These are phyloP conservation scores for Cataglyphis albicans DNA, from an alignment of 2,888 invertebrate species.

Conservation along the genomic window DNA sequence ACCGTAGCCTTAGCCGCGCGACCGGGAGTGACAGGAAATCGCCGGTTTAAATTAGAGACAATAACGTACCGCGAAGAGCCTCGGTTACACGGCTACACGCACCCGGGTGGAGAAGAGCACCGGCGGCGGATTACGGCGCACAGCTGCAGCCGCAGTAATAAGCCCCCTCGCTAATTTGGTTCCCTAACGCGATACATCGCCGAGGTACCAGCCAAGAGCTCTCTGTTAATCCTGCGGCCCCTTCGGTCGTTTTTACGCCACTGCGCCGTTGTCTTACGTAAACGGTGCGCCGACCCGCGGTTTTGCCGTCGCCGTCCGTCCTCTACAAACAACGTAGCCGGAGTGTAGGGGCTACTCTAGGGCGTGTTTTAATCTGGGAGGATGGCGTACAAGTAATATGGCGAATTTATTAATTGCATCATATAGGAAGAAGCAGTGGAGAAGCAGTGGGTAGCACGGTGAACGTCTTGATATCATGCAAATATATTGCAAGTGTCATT, in stretches of 20 bases:
- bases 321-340: constrained; percentile 19
- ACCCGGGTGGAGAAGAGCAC: constrained; percentile 62
- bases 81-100: constrained; percentile 61
- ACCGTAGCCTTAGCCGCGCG: constrained; percentile 62
- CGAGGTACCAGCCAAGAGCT: constrained; percentile 25
- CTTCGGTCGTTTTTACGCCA: constrained; percentile 62
- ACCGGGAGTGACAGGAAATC: constrained; percentile 77
- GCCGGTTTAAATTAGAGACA: constrained; percentile 82
- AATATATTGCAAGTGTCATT: constrained; percentile 32
- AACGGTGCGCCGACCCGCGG: constrained; percentile 58
- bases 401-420: constrained; percentile 49
- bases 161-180: constrained; percentile 77
- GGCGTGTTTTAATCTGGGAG: constrained; percentile 35
- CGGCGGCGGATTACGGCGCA: constrained; percentile 75
- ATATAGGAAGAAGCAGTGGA: constrained; percentile 21
- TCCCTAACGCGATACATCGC: constrained; percentile 24
- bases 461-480: constrained; percentile 16
- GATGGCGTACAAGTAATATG: constrained; percentile 13
- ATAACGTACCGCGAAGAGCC: constrained; percentile 73
- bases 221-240: constrained; percentile 50
- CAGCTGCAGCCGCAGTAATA: constrained; percentile 82
- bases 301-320: constrained; percentile 28
- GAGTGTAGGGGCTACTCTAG: constrained; percentile 2
- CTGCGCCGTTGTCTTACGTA: constrained; percentile 62
- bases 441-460: constrained; percentile 20